Base-by-base conservation (phyloP, 1,140 invertebrate species). In the Aleiodes sp. region DNA sequence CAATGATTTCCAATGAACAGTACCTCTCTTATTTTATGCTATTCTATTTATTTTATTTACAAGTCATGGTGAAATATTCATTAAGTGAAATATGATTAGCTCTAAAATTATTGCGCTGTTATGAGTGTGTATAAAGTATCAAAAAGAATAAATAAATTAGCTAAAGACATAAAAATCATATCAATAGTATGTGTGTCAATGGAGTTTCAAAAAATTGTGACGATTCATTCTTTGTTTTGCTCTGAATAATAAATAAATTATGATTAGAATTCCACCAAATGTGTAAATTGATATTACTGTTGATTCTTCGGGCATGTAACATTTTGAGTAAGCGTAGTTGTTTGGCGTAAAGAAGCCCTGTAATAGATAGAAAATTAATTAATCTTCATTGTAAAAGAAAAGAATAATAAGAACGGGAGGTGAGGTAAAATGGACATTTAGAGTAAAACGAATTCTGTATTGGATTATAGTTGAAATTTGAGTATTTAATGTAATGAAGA, bases 301-400 rank as follows among this genome's bases (percentile, higher is more conserved):
- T 29, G 85, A 87, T 85, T 94, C 93, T 68, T 87, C 84, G 65
- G 94, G 92, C 88, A 95, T 90, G 73, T 90, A 89, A 81, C 94
- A 96, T 79, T 92, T 92, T 56, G 84, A 85, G 19, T 93, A 82
- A 26, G 88, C 84, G 82, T 91, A 92, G 78, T 93, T 90, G 76
- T 91, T 88, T 12, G 90, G 88, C 19, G 90, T 90, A 70, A 95
- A 88, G 8, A 89, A 83, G 77, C 89, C 89, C 92, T 92, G 81
- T 57, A 91, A 88, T 73, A 77, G 43, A n/a, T n/a, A n/a, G n/a
- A n/a, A n/a, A n/a, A n/a, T n/a, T n/a, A n/a, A n/a, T n/a, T 73
- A 78, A 76, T 75, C 62, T 75, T 35, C 68, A 69, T 29, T 69
- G 71, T 66, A 73, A 63, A 68, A 64, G 73, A 75, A 73, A 76